These are phyloP conservation scores for Cephus runcator DNA, from an alignment of 2,888 invertebrate genomes.

Conservation along the genomic window DNA sequence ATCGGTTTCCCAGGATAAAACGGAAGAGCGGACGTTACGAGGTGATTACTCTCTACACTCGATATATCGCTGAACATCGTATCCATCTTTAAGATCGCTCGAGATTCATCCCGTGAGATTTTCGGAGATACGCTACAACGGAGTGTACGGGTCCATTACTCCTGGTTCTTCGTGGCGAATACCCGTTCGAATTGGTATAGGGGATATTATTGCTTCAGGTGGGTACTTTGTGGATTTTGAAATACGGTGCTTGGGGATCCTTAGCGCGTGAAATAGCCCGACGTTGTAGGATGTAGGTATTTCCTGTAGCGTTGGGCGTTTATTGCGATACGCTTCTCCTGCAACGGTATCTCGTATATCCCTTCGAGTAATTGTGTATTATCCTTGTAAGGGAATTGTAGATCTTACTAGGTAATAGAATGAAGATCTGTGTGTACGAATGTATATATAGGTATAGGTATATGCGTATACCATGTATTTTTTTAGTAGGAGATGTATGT, in stretches of 20 bases:
- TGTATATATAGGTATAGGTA: neutral
- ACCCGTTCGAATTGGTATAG: neutral
- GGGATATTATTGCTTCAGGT: neutral
- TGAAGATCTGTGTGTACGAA: neutral
- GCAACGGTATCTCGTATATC: neutral
- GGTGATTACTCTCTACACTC: neutral
- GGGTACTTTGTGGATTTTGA: neutral
- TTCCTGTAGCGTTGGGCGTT: neutral
- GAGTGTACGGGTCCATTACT: neutral
- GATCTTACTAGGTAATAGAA: neutral
- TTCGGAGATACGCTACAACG: neutral
- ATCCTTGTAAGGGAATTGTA: neutral
- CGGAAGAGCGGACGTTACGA: conserved; percentile 1
- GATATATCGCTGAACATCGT: neutral
- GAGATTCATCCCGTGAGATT: neutral
- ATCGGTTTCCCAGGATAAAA: conserved; percentile 1
- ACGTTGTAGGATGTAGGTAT: neutral
- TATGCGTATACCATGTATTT: neutral
- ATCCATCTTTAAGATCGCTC: neutral
- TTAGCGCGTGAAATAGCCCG: neutral
- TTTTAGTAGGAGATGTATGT: neutral
- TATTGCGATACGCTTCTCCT: neutral
- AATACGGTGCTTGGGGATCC: neutral
- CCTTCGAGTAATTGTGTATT: neutral
- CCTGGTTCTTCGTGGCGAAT: neutral